Base-by-base conservation (phyloP, 2,797 vertebrate genomes). In the Botia almorhae region DNA sequence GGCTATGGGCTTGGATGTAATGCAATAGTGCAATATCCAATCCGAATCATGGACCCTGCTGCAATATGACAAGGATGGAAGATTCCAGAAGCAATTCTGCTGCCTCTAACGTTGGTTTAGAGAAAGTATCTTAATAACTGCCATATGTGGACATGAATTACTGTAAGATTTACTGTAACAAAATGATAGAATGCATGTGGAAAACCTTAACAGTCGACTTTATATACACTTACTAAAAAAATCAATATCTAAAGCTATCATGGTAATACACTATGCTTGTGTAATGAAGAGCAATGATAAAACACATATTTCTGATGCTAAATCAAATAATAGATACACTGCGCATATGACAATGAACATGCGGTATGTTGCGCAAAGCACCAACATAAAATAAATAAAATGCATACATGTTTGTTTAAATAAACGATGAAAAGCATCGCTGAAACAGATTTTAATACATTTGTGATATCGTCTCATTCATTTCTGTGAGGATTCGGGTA, bases 31-130 rank as follows among this genome's bases (percentile, higher is more conserved):
- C 26, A 75, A 69, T 80, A 84, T 85, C 61, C 29, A 29, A 29
- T 29, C 29, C 86, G 84, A 85, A 92, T 92, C 91, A 91, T 92
- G 92, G 92, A 92, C 78, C 92, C 92, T 94, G 93, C 97, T 98
- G 97, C 97, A 98, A 96, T 98, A 98, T 96, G 96, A 97, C 97
- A 98, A 96, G 95, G 94, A 93, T 92, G 94, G 95, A 98, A 97
- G 95, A 94, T 99, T 99, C 98, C 95, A 92, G 96, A 97, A 96
- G 93, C 92, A 95, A 90, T 94, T 91, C 94, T 95, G 79, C 91
- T 87, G 94, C 96, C 96, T 97, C 96, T 94, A 95, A 96, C 93
- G 92, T 95, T 88, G 90, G 94, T 94, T 95, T 92, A 90, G 94
- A 95, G 89, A 74, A 84, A 87, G 87, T 84, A 89, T 83, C 86